Conservation (phyloP, 2,888 invertebrate species). For the Syritta pipiens region DNA sequence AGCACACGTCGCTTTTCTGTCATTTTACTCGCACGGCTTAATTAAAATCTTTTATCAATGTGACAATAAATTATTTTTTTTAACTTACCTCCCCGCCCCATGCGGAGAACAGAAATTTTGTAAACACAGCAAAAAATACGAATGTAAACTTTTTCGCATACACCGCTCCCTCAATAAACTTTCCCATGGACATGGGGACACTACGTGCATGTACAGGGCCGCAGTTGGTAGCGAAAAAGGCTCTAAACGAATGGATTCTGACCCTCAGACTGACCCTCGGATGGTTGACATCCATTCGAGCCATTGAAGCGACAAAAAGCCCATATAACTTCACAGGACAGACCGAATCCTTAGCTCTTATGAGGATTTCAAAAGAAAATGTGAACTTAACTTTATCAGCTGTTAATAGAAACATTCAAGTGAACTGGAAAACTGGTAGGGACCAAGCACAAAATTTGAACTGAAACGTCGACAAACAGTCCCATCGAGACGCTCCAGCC, state of each 20-base stretch:
- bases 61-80: conserved; percentile 66
- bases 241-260: neutral
- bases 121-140: conserved; percentile 38
- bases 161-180: neutral
- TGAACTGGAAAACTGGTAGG: too few relatives aligned
- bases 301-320: neutral
- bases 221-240: neutral
- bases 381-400: neutral
- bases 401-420: neutral
- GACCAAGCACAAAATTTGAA: too few relatives aligned
- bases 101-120: conserved; percentile 28
- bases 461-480: too few relatives aligned
- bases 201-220: conserved; percentile 13
- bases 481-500: conserved; percentile 6
- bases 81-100: neutral
- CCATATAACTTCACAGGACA: neutral
- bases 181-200: too few relatives aligned
- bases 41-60: conserved; percentile 67
- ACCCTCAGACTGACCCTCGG: too few relatives aligned
- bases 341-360: neutral
- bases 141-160: conserved; percentile 29
- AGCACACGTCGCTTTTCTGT: conserved; percentile 55
- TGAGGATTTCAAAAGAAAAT: neutral
- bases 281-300: too few relatives aligned
- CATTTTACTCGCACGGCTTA: conserved; percentile 59